Base-by-base conservation (phyloP, 2,888 invertebrate species). In the Papilio gigon region DNA sequence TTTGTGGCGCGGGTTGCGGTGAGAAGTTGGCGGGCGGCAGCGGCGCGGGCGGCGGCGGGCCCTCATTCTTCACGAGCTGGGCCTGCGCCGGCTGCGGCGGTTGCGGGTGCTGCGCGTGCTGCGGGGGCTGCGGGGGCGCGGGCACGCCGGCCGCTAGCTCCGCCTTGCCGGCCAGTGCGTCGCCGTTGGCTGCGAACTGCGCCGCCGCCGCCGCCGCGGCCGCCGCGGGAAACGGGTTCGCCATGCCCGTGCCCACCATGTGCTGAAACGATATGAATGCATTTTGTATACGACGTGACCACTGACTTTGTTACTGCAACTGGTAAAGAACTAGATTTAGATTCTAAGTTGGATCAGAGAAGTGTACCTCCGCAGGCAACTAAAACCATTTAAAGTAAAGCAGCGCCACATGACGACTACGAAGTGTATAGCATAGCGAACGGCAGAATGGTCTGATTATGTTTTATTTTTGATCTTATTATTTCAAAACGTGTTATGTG, bases 221-320 rank as follows among this genome's bases (percentile, higher is more conserved):
- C 86, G 94, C 94, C 87, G 94, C 93, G 78, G 93, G 93, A 88
- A 94, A 95, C 90, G 95, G 95, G 92, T 93, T 93, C 90, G 95
- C 94, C 95, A 96, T 96, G 86, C 97, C 97, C 93, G 97, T 95
- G 93, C 97, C 97, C 93, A 97, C 97, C 97, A 97, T 97, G 94
- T 97, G 97, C 97, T 97, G 95, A 42, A 95, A 95, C 22, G 4
- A 3, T 50, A 35, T 47, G 53, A 20, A 35, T 42, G 47, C 25
- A n/a, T 56, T 35, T 33, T 37, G 35, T 47, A 58, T 59, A 50
- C 33, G 22, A 17, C 53, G 9, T 37, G n/a, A n/a, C n/a, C n/a
- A n/a, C n/a, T n/a, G n/a, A n/a, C n/a, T n/a, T n/a, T n/a, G n/a
- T n/a, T n/a, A n/a, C n/a, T n/a, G n/a, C n/a, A n/a, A n/a, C n/a